These are phyloP conservation scores for Plusia festucae DNA, from an alignment of 2,888 invertebrate genomes.

Conservation along the genomic window DNA sequence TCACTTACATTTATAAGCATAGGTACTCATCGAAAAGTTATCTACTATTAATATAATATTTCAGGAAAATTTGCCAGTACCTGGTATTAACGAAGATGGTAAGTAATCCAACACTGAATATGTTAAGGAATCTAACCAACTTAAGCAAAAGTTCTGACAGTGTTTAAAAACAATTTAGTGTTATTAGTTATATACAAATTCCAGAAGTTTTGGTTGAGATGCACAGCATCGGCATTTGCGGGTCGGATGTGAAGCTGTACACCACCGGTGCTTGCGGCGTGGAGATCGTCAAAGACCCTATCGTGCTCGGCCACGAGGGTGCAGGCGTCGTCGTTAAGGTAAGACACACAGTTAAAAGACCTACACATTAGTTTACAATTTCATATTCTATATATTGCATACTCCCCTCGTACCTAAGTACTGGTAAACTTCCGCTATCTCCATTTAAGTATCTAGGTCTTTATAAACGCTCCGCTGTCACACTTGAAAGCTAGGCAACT, in stretches of 20 bases:
- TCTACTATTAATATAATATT: slow-evolving; percentile 52
- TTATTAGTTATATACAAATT: slow-evolving; percentile 42
- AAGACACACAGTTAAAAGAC: slow-evolving; percentile 85
- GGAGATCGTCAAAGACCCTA: slow-evolving; percentile 94
- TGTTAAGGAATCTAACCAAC: too few species aligned
- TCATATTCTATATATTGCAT: too few species aligned
- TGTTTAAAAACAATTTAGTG: too few species aligned
- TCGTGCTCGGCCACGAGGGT: slow-evolving; percentile 98
- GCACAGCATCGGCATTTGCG: slow-evolving; percentile 98
- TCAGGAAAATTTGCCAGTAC: slow-evolving; percentile 94
- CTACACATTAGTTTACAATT: too few species aligned
- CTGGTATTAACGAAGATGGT: slow-evolving; percentile 93
- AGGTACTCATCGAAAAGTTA: not conserved
- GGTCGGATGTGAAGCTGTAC: slow-evolving; percentile 97
- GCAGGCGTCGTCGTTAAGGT: slow-evolving; percentile 93
- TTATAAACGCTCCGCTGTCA: too few species aligned
- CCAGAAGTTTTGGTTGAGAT: slow-evolving; percentile 95
- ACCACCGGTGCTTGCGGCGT: slow-evolving; percentile 94
- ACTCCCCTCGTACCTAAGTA: not conserved
- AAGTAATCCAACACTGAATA: slow-evolving; percentile 70
- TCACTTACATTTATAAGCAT: not conserved
- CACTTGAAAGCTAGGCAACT: too few species aligned
- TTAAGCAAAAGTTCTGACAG: too few species aligned
- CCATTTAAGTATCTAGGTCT: too few species aligned
- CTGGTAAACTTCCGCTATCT: too few species aligned